Conservation (phyloP, 2,888 invertebrate species). For the Ischnura elegans region DNA sequence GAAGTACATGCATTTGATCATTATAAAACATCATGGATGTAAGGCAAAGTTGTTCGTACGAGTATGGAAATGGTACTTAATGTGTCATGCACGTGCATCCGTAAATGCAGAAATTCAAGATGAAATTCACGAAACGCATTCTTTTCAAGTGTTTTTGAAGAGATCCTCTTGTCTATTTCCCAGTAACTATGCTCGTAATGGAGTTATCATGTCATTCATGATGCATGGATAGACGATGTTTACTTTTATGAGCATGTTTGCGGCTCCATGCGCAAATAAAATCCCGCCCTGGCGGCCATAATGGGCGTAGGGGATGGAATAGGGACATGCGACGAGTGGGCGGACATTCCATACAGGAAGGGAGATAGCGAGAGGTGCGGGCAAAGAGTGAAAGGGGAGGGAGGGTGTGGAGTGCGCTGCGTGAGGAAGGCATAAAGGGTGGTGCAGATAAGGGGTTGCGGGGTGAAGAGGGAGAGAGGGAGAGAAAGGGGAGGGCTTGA, state of each 20-base stretch:
- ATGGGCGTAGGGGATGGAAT: not conserved
- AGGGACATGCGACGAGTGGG: not conserved
- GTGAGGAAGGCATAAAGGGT: not conserved
- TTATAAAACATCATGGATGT: too few relatives aligned
- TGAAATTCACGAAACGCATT: too few relatives aligned
- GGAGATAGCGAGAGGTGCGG: slow-evolving; percentile 1
- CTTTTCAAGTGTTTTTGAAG: too few relatives aligned
- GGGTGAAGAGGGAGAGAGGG: not conserved
- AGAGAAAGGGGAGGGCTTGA: not conserved
- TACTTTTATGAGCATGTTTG: not conserved
- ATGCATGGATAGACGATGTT: not conserved
- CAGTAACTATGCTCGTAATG: not conserved
- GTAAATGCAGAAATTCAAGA: too few relatives aligned
- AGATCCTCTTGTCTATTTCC: too few relatives aligned
- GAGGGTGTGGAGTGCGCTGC: not conserved
- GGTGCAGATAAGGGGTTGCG: not conserved
- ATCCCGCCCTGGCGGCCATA: too few relatives aligned
- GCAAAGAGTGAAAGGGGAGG: too few relatives aligned
- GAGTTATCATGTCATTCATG: not conserved
- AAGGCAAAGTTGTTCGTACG: too few relatives aligned
- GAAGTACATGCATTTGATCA: too few relatives aligned
- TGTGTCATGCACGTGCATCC: too few relatives aligned
- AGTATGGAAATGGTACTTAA: too few relatives aligned
- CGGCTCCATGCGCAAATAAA: too few relatives aligned
- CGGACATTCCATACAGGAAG: not conserved